Percentiles rank a stretch among this genome's conserved stretches.
Evolutionary conservation across 1,140 invertebrate genomes (phyloP).

Genomic region (Papilio polytes): DNA sequence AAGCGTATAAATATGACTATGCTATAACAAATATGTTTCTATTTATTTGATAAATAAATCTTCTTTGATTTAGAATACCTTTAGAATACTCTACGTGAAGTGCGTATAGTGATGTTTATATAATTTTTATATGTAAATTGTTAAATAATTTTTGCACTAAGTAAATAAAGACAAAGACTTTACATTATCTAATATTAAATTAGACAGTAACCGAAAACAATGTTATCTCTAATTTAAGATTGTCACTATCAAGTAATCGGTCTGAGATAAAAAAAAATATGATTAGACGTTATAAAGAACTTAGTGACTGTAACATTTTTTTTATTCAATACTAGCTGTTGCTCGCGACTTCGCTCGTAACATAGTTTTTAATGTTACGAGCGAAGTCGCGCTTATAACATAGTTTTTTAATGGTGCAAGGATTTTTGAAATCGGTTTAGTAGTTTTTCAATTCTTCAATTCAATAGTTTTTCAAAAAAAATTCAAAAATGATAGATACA

Average conservation of each 20-base stretch:
- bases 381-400: too few species aligned
- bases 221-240: slow-evolving; percentile 7
- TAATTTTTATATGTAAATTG: not conserved
- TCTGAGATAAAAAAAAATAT: not conserved
- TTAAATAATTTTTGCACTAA: not conserved
- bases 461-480: too few species aligned
- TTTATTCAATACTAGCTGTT: too few species aligned
- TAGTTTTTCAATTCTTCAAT: too few species aligned
- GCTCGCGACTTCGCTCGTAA: too few species aligned
- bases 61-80: not conserved
- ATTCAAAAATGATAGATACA: too few species aligned
- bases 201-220: not conserved
- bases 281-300: not conserved
- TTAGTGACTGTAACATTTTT: not conserved
- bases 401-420: too few species aligned
- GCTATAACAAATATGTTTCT: too few species aligned
- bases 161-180: not conserved
- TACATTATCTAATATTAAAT: not conserved
- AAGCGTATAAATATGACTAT: not conserved
- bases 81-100: too few species aligned
- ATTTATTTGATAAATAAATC: not conserved
- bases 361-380: too few species aligned
- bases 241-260: slow-evolving; percentile 7
- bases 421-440: too few species aligned
- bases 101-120: too few species aligned